phyloP scores from a whole-genome alignment of 2,797 vertebrate species.

The Schizopygopsis pylzovi region DNA sequence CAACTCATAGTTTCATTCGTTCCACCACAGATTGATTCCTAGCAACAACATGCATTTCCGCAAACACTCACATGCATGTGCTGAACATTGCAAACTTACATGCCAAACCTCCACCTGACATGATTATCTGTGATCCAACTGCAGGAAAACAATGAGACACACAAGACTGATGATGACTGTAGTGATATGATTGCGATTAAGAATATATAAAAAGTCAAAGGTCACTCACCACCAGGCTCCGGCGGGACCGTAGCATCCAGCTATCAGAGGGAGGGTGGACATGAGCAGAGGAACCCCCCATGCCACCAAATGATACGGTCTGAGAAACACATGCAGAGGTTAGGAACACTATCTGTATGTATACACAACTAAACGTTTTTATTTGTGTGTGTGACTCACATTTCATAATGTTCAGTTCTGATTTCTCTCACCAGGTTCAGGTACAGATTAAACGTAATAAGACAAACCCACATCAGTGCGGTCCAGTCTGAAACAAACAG shows the following conservation, averaged over 20 bases:
- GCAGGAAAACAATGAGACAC: not conserved
- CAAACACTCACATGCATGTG: not conserved
- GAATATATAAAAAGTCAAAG: slow-evolving; percentile 64
- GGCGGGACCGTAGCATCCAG: slow-evolving; percentile 80
- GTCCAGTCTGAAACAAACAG: slow-evolving; percentile 60
- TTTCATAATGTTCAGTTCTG: slow-evolving; percentile 60
- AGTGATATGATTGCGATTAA: slow-evolving; percentile 65
- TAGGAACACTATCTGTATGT: slow-evolving; percentile 6
- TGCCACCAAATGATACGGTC: slow-evolving; percentile 76
- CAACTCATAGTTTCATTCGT: slow-evolving; percentile 13
- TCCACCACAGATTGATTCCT: not conserved
- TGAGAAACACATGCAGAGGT: slow-evolving; percentile 60
- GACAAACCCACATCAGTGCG: slow-evolving; percentile 61
- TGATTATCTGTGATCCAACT: slow-evolving; percentile 70
- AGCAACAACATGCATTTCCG: slow-evolving; percentile 2
- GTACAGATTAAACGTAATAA: slow-evolving; percentile 69
- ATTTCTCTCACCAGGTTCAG: slow-evolving; percentile 67
- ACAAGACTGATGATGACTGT: slow-evolving; percentile 30
- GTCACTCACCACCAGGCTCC: slow-evolving; percentile 79
- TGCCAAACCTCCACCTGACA: slow-evolving; percentile 70
- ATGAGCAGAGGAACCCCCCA: slow-evolving; percentile 76
- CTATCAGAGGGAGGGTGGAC: slow-evolving; percentile 76
- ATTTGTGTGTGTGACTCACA: slow-evolving; percentile 55
- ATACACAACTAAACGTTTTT: not conserved
- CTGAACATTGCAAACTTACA: slow-evolving; percentile 63